Conservation (phyloP, 2,113 vertebrate species). For the Cebus imitator region DNA sequence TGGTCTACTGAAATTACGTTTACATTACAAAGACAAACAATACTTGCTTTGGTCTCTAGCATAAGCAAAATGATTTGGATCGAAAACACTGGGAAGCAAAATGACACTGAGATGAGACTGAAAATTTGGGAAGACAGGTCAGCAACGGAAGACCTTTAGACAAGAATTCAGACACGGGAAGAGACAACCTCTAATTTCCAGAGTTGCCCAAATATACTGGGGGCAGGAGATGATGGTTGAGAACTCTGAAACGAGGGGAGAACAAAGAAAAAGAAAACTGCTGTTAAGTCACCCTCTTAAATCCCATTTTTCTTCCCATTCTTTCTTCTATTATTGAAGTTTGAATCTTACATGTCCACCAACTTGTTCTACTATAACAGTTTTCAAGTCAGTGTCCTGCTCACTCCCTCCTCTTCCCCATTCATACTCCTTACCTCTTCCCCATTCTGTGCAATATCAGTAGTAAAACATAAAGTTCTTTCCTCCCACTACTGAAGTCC, state of each 20-base stretch:
- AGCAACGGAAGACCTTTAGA: not conserved
- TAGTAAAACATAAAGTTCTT: not conserved
- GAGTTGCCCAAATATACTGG: not conserved
- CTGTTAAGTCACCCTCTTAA: not conserved
- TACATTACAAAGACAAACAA: conserved; percentile 28
- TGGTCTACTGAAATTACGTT: conserved; percentile 50
- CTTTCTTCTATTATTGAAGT: not conserved
- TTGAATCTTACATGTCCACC: not conserved
- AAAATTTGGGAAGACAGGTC: not conserved
- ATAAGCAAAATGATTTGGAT: conserved; percentile 33
- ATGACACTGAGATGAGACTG: not conserved
- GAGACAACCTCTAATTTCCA: not conserved
- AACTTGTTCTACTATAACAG: not conserved
- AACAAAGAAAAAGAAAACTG: not conserved
- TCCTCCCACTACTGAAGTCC: not conserved
- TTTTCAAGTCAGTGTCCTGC: not conserved
- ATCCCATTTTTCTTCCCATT: not conserved
- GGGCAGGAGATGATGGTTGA: not conserved
- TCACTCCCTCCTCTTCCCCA: not conserved
- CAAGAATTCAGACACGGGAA: not conserved
- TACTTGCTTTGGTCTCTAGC: not conserved
- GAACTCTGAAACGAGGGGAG: not conserved
- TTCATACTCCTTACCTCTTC: not conserved
- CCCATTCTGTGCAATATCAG: too few species aligned
- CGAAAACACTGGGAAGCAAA: not conserved